These are phyloP conservation scores for Noturus placidus DNA, from an alignment of 2,113 vertebrate genomes.

Conservation along the genomic window DNA sequence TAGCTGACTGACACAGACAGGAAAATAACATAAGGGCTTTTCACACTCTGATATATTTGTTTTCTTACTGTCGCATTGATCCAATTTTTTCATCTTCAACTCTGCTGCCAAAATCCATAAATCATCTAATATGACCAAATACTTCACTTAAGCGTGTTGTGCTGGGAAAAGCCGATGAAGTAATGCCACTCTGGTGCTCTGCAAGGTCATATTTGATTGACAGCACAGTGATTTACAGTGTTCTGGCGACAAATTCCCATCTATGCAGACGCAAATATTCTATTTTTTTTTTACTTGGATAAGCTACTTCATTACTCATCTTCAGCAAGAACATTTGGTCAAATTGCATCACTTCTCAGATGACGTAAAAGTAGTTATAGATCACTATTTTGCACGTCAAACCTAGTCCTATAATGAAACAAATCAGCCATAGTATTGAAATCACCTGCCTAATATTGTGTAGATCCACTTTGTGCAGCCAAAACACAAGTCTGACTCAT, in stretches of 20 bases:
- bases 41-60: background rate
- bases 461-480: no score
- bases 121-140: background rate
- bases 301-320: background rate
- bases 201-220: background rate
- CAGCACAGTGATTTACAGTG: background rate
- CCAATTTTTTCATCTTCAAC: background rate
- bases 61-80: background rate
- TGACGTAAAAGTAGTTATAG: background rate
- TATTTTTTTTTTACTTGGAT: background rate
- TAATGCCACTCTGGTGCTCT: background rate
- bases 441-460: no score
- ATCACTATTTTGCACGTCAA: background rate
- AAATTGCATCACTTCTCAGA: background rate
- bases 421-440: no score
- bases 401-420: background rate
- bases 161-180: background rate
- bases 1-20: background rate
- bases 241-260: background rate
- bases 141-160: background rate
- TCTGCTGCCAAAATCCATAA: background rate
- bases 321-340: background rate
- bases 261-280: background rate
- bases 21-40: conserved; percentile 1
- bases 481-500: no score